Base-by-base conservation (phyloP, 2,113 vertebrate genomes). In the Psittacula cyanocephala region DNA sequence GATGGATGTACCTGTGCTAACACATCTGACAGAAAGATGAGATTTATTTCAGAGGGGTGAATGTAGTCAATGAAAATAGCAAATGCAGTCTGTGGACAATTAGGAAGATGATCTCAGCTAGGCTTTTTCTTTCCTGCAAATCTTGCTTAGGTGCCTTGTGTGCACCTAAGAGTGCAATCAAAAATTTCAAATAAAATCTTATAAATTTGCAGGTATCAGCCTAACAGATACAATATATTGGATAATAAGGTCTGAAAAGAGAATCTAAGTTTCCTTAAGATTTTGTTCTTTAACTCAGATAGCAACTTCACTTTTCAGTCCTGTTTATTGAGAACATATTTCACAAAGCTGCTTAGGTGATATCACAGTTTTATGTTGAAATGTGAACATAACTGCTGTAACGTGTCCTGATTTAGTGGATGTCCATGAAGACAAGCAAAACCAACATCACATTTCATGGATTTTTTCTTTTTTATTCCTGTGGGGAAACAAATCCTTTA, bases 361-460 rank as follows among this genome's bases (percentile, higher is more conserved):
- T 92, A 92, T 28, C 91, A 86, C 29, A 31, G 43, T 84, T 96
- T 94, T 74, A 82, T 88, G 91, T 89, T 80, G 91, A 92, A 93
- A 80, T 62, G 78, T 57, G 89, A 74, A 80, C 89, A 80, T 6
- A 69, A 89, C 44, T 91, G 70, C 57, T 49, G 59, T 85, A 88
- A 35, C 43, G 63, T 63, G 63, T 41, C n/a, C 63, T 95, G 96
- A 97, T 96, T 96, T 97, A 97, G 84, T 89, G 89, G 85, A 29
- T 49, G 91, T 82, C 78, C 70, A 59, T 1, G 31, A 94, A 49
- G 78, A 94, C 87, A 89, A 95, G 84, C 43, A 72, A 77, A 85
- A 96, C 71, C 68, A 96, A 78, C 87, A 95, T 63, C 81, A 91
- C 86, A 89, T 94, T 90, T 96, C 71, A 96, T 81, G 43, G 71